Evolutionary conservation across 1,140 invertebrate genomes (phyloP).

Genomic region (Magallana gigas): DNA sequence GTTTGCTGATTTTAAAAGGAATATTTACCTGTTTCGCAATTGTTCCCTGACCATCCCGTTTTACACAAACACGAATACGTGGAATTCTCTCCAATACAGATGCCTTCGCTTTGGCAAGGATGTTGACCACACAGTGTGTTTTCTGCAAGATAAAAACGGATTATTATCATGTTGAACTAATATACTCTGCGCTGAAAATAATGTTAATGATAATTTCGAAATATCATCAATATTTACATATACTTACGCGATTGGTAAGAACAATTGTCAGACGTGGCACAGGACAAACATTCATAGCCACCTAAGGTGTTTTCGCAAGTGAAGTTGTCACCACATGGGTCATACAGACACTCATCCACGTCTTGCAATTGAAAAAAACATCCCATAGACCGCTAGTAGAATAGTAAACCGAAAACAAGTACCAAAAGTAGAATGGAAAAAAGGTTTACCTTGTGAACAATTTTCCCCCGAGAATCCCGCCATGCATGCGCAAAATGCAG

Average conservation of each 20-base stretch:
- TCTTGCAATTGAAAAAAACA: not conserved
- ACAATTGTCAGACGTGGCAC: not conserved
- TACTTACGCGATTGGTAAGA: too few relatives aligned
- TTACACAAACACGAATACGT: not conserved
- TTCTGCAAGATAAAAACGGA: not conserved
- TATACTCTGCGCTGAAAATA: too few relatives aligned
- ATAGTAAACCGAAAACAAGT: too few relatives aligned
- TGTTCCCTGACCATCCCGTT: not conserved
- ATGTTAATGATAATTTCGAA: too few relatives aligned
- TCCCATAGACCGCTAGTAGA: too few relatives aligned
- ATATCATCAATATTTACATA: too few relatives aligned
- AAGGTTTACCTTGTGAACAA: slow-evolving; percentile 13
- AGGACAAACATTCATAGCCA: not conserved
- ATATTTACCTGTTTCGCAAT: not conserved
- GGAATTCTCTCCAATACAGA: not conserved
- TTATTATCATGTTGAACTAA: too few relatives aligned
- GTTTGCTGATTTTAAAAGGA: too few relatives aligned
- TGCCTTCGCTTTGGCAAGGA: not conserved
- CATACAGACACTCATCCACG: not conserved
- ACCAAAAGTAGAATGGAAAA: too few relatives aligned
- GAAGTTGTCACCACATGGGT: not conserved
- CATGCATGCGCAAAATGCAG: not conserved
- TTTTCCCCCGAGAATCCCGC: not conserved
- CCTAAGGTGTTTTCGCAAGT: not conserved
- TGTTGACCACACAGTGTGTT: not conserved